Evolutionary conservation across 2,888 invertebrate species (phyloP).

Genomic region (Aphidius colemani): DNA sequence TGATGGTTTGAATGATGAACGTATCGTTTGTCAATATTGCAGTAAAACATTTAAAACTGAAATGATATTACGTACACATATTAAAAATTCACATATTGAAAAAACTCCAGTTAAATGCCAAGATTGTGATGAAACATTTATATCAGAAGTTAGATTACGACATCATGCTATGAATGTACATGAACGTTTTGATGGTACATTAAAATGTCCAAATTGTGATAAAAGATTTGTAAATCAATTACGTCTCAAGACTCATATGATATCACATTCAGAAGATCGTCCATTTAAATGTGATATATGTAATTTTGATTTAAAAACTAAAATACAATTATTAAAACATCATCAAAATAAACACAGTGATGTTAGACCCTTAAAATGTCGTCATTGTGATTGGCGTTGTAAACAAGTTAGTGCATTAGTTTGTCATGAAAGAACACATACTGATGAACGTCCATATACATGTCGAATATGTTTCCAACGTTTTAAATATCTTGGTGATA

Average conservation of each 20-base stretch:
- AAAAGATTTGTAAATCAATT: conserved; percentile 57
- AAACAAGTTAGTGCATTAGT: conserved; percentile 58
- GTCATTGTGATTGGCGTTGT: conserved; percentile 55
- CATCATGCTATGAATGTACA: conserved; percentile 58
- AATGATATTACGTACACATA: conserved; percentile 57
- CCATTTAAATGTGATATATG: conserved; percentile 55
- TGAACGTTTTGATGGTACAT: conserved; percentile 53
- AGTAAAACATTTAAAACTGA: conserved; percentile 57
- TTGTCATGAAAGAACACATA: conserved; percentile 58
- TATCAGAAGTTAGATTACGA: conserved; percentile 54
- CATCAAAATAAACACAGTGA: conserved; percentile 58
- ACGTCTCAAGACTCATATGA: conserved; percentile 56
- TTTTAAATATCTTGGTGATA: conserved; percentile 58
- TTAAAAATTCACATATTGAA: conserved; percentile 56
- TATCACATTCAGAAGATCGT: conserved; percentile 56
- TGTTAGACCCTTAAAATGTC: conserved; percentile 54
- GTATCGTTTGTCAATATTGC: conserved; percentile 54
- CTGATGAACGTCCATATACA: conserved; percentile 56
- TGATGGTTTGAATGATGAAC: conserved; percentile 32
- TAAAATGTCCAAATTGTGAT: conserved; percentile 55
- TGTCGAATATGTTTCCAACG: conserved; percentile 55
- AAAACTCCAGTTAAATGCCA: conserved; percentile 56
- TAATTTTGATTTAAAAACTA: conserved; percentile 56
- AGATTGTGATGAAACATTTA: conserved; percentile 53
- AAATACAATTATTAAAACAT: conserved; percentile 57